phyloP scores from a whole-genome alignment of 2,888 invertebrate species.

The Rotaria socialis region DNA sequence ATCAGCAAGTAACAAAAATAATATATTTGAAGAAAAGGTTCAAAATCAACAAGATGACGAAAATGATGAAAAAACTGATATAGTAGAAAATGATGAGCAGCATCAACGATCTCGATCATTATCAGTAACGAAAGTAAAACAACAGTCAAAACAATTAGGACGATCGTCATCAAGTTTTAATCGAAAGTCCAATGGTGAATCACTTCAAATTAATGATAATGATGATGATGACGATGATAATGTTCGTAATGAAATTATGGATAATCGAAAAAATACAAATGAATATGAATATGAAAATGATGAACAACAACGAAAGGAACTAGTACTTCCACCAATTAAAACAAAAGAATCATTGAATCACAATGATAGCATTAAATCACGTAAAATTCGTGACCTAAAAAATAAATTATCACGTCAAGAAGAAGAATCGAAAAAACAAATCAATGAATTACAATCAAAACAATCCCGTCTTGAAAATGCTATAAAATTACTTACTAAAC shows the following conservation, averaged over 20 bases:
- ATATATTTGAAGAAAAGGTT: neutral
- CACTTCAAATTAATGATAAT: neutral
- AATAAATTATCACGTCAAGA: slow-evolving; percentile 26
- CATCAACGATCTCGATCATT: neutral
- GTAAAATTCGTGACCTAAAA: neutral
- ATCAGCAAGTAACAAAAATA: neutral
- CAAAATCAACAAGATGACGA: neutral
- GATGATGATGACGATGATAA: neutral
- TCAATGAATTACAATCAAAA: slow-evolving; percentile 17
- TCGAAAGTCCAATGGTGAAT: neutral
- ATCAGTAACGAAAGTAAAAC: neutral
- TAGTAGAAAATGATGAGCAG: neutral
- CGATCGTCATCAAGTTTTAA: neutral
- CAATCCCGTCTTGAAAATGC: slow-evolving; percentile 37
- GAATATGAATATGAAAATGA: neutral
- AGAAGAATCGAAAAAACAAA: slow-evolving; percentile 19
- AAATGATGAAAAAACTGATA: neutral
- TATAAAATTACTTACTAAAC: neutral
- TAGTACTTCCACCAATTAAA: neutral
- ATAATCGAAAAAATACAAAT: too few relatives aligned
- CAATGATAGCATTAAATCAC: neutral
- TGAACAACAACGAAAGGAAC: neutral
- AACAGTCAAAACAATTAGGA: neutral
- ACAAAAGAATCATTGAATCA: neutral
- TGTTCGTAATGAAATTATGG: too few relatives aligned